Percentiles rank a stretch among this genome's conserved stretches.
phyloP scores from a whole-genome alignment of 2,888 invertebrate genomes.

The Trachelus troglodyta region DNA sequence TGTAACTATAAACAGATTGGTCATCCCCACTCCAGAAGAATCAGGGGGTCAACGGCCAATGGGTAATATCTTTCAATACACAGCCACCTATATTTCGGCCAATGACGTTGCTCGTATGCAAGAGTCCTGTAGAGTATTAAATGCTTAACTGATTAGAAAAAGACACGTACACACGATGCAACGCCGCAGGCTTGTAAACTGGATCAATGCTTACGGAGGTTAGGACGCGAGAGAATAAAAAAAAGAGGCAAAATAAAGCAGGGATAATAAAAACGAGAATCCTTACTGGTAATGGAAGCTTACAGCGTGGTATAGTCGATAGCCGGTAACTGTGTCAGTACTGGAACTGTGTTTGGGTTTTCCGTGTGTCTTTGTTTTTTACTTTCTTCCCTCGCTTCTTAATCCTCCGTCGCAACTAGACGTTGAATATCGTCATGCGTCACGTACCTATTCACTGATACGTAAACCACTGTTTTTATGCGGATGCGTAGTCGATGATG shows the following conservation, averaged over 20 bases:
- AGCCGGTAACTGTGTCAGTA: neutral
- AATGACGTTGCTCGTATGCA: neutral
- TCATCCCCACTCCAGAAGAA: neutral
- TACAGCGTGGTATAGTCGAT: neutral
- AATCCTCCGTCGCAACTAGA: neutral
- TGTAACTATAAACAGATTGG: neutral
- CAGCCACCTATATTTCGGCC: constrained; percentile 16
- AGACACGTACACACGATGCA: neutral
- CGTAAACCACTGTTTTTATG: neutral
- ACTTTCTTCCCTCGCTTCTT: neutral
- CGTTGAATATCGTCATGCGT: neutral
- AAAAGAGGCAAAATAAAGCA: neutral
- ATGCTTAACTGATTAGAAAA: neutral
- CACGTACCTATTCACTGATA: neutral
- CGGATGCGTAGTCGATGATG: neutral
- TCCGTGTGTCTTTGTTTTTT: neutral
- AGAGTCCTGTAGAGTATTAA: neutral
- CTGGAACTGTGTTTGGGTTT: neutral
- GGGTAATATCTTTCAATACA: constrained; percentile 22
- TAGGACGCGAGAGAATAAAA: neutral
- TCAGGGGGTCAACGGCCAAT: constrained; percentile 44
- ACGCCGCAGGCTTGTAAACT: neutral
- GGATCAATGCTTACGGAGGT: neutral
- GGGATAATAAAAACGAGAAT: neutral
- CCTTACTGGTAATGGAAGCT: neutral